A percentile compares a stretch with the other conserved stretches of the same genome.
Evolutionary conservation across 2,797 vertebrate genomes (phyloP).

Genomic region (Tenualosa ilisha): DNA sequence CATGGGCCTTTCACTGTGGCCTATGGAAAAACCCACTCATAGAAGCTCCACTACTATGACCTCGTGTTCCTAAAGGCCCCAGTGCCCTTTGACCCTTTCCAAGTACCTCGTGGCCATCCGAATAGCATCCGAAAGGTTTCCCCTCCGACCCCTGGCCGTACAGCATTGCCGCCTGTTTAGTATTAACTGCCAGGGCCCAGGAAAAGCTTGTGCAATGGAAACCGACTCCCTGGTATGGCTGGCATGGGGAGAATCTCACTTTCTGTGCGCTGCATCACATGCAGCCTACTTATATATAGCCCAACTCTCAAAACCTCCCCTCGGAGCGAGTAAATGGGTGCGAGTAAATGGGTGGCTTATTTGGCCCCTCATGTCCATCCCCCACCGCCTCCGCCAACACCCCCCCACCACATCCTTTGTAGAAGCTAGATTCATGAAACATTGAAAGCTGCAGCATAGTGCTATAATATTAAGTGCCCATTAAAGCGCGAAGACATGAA

Average conservation of each 20-base stretch:
- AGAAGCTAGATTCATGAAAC: not conserved
- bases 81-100: not conserved
- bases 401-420: not conserved
- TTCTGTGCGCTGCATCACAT: constrained; percentile 62
- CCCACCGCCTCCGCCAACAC: constrained; percentile 18
- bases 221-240: constrained; percentile 52
- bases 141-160: not conserved
- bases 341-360: constrained; percentile 67
- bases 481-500: not conserved
- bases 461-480: not conserved
- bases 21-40: constrained; percentile 1
- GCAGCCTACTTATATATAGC: constrained; percentile 70
- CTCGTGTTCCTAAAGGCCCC: not conserved
- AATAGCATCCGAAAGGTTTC: not conserved
- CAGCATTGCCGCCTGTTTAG: not conserved
- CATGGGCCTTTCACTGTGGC: not conserved
- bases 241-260: constrained; percentile 60
- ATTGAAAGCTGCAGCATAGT: not conserved
- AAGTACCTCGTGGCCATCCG: not conserved
- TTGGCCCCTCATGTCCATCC: constrained; percentile 36
- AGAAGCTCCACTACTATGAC: not conserved
- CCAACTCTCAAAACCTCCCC: constrained; percentile 51
- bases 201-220: constrained; percentile 61
- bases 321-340: constrained; percentile 59
- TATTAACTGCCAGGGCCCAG: not conserved